Conservation (phyloP, 2,113 vertebrate species). For the Galeopterus variegatus region DNA sequence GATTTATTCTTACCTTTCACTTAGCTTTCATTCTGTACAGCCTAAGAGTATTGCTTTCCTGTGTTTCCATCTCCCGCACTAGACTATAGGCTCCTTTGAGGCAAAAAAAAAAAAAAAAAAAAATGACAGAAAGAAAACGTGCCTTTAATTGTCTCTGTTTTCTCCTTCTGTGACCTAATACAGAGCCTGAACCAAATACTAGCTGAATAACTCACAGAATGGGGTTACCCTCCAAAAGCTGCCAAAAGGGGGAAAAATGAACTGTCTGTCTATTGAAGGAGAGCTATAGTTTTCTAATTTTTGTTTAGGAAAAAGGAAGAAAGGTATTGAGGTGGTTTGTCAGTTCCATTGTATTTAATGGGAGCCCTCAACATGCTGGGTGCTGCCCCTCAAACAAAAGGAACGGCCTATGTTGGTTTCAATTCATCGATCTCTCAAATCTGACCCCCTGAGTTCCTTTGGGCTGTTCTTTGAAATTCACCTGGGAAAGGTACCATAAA, state of each 20-base stretch:
- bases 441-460: constrained; percentile 40
- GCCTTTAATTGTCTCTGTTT: constrained; percentile 47
- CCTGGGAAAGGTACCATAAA: constrained; percentile 51
- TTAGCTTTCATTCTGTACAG: not conserved
- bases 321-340: not conserved
- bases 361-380: not conserved
- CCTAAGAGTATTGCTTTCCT: not conserved
- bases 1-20: constrained; percentile 30
- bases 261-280: constrained; percentile 44
- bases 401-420: constrained; percentile 33
- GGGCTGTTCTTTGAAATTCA: constrained; percentile 60
- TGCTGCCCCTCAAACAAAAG: constrained; percentile 23
- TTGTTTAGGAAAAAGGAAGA: constrained; percentile 55
- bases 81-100: constrained; percentile 13
- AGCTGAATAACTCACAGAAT: constrained; percentile 38
- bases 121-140: not conserved
- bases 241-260: not conserved
- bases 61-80: constrained; percentile 25
- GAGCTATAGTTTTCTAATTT: constrained; percentile 32
- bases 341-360: constrained; percentile 47
- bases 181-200: not conserved
- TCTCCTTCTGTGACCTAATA: constrained; percentile 13
- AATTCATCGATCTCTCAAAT: constrained; percentile 54
- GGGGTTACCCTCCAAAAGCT: not conserved
- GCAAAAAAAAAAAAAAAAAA: not conserved